Base-by-base conservation (phyloP, 2,113 vertebrate genomes). In the Oncorhynchus nerka region DNA sequence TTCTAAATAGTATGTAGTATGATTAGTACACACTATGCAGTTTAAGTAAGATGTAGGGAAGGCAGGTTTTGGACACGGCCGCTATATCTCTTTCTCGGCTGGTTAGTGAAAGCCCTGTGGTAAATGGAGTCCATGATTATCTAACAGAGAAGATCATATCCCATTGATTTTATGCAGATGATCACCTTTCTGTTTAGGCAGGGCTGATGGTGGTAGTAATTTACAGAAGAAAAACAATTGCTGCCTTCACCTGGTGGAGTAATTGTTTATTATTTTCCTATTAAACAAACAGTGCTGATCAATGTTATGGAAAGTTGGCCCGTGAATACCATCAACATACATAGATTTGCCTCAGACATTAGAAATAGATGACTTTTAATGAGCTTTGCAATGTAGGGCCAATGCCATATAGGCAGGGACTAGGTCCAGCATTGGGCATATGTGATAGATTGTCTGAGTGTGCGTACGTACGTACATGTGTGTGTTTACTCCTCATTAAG, bases 261-360 rank as follows among this genome's bases (percentile, higher is more conserved):
- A 98, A 99, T 99, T 99, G 96, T 98, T 99, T 99, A 98, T 98
- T 99, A 98, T 97, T 98, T 99, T 98, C 95, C 94, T 98, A 97
- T 98, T 97, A 98, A 94, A 94, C 95, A 97, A 97, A 98, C 95
- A 94, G 94, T 93, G 95, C 93, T 94, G 94, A 98, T 99, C 97
- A 95, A 98, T 98, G 96, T 94, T 95, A 93, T 94, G 93, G 95
- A 97, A 94, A 94, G 93, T 93, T 92, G 93, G 93, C 91, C 95
- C 94, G 94, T 97, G 95, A 97, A 96, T 95, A 96, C 94, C 93
- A 95, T 96, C 95, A 95, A 93, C 95, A 96, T 97, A 96, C 97
- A 97, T 96, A 97, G 95, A 97, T 97, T 96, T 96, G 94, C 94
- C 93, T 95, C 94, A 89, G 91, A 93, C 93, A 93, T 93, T 93